Conservation (phyloP, 2,888 invertebrate genomes). For the Temnothorax unifasciatus region DNA sequence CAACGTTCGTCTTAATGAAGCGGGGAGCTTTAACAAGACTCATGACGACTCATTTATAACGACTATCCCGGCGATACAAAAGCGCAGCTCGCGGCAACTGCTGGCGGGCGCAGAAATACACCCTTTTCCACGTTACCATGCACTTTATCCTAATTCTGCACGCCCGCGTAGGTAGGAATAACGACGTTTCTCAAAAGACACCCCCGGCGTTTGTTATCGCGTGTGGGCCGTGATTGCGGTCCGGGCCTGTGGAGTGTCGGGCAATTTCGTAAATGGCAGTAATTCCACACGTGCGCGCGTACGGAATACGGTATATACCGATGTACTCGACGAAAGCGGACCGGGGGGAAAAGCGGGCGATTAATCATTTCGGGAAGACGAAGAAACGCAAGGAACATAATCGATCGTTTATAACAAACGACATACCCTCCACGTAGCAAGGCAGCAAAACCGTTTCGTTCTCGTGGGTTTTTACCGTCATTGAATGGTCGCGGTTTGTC, state of each 20-base stretch:
- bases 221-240: background rate
- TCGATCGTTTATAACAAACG: conserved; percentile 9
- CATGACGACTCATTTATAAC: conserved; percentile 6
- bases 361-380: background rate
- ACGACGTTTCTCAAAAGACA: conserved; percentile 40
- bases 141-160: conserved; percentile 35
- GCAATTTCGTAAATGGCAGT: conserved; percentile 15
- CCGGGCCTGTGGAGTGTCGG: background rate
- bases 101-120: background rate
- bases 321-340: background rate
- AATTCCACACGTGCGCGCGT: background rate
- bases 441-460: conserved; percentile 93
- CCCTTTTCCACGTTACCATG: background rate
- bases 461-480: conserved; percentile 92
- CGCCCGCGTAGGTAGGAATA: conserved; percentile 37
- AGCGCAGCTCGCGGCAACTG: background rate
- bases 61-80: background rate
- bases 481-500: conserved; percentile 88
- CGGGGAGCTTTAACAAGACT: conserved; percentile 4
- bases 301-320: background rate
- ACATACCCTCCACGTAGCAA: conserved; percentile 92
- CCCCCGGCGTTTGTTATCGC: conserved; percentile 19
- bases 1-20: background rate
- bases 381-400: background rate
- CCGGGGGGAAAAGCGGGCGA: background rate